Percentiles rank a stretch among this genome's conserved stretches.
Conservation (phyloP, 2,797 vertebrate species). For the Craterocephalus amniculus region DNA sequence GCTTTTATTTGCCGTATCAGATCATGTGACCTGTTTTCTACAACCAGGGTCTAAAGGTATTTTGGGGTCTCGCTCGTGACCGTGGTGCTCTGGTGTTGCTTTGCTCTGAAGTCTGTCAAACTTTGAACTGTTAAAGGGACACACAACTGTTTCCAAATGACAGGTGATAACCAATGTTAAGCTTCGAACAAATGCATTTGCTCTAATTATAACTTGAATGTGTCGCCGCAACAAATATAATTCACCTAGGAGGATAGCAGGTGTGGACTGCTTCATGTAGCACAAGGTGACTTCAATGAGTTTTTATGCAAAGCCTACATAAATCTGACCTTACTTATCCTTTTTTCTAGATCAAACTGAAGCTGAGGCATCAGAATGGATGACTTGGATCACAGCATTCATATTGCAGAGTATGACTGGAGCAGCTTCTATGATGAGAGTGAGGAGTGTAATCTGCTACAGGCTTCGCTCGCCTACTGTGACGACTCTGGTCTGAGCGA, state of each 20-base stretch:
- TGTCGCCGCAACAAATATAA: slow-evolving; percentile 23
- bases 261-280: neutral
- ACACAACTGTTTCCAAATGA: slow-evolving; percentile 18
- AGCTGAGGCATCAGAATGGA: slow-evolving; percentile 84
- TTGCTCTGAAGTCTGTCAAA: slow-evolving; percentile 20
- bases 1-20: slow-evolving; percentile 35
- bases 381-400: slow-evolving; percentile 94
- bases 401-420: slow-evolving; percentile 91
- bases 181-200: slow-evolving; percentile 11
- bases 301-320: neutral
- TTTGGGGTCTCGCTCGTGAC: slow-evolving; percentile 56
- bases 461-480: slow-evolving; percentile 82
- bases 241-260: neutral
- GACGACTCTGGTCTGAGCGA: slow-evolving; percentile 88
- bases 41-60: slow-evolving; percentile 42
- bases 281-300: neutral
- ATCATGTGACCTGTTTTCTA: slow-evolving; percentile 53
- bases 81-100: slow-evolving; percentile 28
- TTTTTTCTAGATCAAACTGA: slow-evolving; percentile 72
- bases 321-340: slow-evolving; percentile 10
- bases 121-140: slow-evolving; percentile 17
- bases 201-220: slow-evolving; percentile 50
- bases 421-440: slow-evolving; percentile 84
- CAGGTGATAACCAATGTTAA: slow-evolving; percentile 31
- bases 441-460: slow-evolving; percentile 87